Evolutionary conservation across 2,888 invertebrate genomes (phyloP).

Genomic region (Cyclophora albipunctata): DNA sequence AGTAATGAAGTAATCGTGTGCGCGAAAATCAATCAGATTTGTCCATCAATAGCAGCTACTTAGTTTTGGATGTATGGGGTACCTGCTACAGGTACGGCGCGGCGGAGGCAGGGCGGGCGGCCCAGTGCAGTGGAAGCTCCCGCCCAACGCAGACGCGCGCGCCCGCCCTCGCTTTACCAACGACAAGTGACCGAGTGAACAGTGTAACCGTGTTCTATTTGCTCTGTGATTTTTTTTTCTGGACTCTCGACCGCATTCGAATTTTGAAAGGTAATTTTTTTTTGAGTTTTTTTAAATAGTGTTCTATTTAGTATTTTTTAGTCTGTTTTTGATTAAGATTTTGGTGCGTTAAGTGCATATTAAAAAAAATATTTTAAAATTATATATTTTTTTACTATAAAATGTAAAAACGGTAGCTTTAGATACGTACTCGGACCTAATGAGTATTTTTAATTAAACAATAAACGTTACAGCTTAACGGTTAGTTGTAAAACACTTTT

Average conservation of each 20-base stretch:
- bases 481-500: no score
- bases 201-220: constrained; percentile 24
- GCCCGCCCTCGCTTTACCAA: constrained; percentile 25
- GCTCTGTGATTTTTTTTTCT: constrained; percentile 7
- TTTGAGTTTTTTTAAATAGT: no score
- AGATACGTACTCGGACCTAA: no score
- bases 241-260: background rate
- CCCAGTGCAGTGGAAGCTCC: constrained; percentile 56
- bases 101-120: constrained; percentile 44
- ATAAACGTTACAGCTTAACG: no score
- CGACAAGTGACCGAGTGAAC: constrained; percentile 36
- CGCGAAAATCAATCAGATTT: constrained; percentile 62
- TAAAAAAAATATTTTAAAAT: no score
- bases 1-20: constrained; percentile 21
- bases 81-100: constrained; percentile 66
- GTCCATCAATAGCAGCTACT: constrained; percentile 70
- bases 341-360: no score
- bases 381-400: no score
- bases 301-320: no score
- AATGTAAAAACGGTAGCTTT: no score
- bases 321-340: no score
- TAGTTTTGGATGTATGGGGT: constrained; percentile 49
- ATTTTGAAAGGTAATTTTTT: no score
- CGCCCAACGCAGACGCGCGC: constrained; percentile 45
- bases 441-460: no score